Base-by-base conservation (phyloP, 92 coral and sea anemone species). In the Palythoa caribaeorum region DNA sequence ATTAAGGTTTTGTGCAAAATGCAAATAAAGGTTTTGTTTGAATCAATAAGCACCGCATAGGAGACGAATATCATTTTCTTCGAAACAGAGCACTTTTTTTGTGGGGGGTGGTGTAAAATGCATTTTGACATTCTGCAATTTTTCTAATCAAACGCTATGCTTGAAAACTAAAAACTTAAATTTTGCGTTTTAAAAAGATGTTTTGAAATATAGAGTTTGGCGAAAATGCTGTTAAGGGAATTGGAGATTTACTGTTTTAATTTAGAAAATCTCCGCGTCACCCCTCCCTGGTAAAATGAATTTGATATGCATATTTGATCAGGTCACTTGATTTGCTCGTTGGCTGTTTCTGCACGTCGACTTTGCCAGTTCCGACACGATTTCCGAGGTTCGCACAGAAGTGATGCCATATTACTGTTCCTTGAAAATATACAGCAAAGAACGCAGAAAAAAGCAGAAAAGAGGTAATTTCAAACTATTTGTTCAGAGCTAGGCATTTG, bases 371-470 rank as follows among this genome's bases (percentile, higher is more conserved):
- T 81, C 86, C 86, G 76, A 81, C 75, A 44, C 86, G 76, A 81
- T 44, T 36, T 81, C 19, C 47, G 12, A 81, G 76, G 47, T 21
- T 19, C 35, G 62, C 40, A 37, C 12, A 12, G 44, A 6, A 17
- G 75, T 66, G 63, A 35, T 81, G 86, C 86, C 86, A 12, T 81
- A 81, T 28, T 81, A 81, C 62, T 81, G 86, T 40, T 81, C 86
- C 7, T 38, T 81, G 62, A 81, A 81, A 81, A 81, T 81, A 44
- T 81, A 81, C 86, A 81, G 86, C 76, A 81, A 81, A 8, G 86
- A 81, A 37, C 63, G 86, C 40, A 65, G 66, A 48, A 81, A 81
- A 40, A 81, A 81, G 76, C 86, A 66, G 21, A 81, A 59, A 81
- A 65, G 40, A 81, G 86, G 86, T 81, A 81, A 81, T 17, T 28